Percentiles rank a stretch among this genome's conserved stretches.
Conservation (phyloP, 2,113 vertebrate genomes). For the Sigmodon hispidus region DNA sequence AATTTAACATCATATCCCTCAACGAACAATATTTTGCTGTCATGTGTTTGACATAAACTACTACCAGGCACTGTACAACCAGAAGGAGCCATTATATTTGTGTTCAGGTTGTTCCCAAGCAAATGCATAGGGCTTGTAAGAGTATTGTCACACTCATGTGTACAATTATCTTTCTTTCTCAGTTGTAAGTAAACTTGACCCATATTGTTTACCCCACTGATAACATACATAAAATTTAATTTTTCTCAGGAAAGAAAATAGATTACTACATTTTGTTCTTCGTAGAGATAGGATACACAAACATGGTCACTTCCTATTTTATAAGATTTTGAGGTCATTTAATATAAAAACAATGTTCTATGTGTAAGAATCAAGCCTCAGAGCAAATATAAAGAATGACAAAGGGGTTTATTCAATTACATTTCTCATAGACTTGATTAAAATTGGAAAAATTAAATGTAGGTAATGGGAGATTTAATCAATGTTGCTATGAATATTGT, state of each 20-base stretch:
- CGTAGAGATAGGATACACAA: background rate
- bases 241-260: background rate
- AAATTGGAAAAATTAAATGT: constrained; percentile 40
- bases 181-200: background rate
- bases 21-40: background rate
- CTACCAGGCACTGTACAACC: rapidly evolving
- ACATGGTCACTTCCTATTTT: background rate
- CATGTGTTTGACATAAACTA: background rate
- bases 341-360: background rate
- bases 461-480: constrained; percentile 44
- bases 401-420: background rate
- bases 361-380: background rate
- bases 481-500: constrained; percentile 30
- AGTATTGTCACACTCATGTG: rapidly evolving
- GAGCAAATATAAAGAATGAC: background rate
- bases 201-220: background rate
- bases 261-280: background rate
- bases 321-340: background rate
- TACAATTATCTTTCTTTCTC: background rate
- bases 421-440: background rate
- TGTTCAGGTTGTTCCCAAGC: rapidly evolving
- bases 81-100: background rate
- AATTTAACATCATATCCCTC: too few species aligned
- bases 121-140: too few species aligned
- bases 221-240: background rate